Evolutionary conservation across 2,888 invertebrate species (phyloP).

Genomic region (Synergus gifuensis): DNA sequence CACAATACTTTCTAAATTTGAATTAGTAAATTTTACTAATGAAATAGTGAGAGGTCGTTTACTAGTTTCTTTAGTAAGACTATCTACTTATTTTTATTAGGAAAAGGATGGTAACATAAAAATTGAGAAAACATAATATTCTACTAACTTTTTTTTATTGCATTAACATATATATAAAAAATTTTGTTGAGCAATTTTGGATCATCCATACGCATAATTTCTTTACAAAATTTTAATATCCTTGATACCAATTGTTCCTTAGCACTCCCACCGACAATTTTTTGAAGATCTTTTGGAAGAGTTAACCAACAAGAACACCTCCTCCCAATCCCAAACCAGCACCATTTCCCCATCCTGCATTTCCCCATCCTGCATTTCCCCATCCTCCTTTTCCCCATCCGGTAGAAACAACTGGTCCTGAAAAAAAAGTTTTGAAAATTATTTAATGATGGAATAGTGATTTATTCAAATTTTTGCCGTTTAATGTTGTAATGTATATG

Average conservation of each 20-base stretch:
- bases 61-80: too few species aligned
- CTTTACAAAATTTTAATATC: background rate
- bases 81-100: too few species aligned
- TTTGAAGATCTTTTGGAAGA: background rate
- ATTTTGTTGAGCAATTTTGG: background rate
- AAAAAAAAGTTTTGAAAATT: background rate
- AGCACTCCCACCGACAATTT: background rate
- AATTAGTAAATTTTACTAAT: too few species aligned
- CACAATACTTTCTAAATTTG: too few species aligned
- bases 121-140: background rate
- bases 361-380: background rate
- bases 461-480: too few species aligned
- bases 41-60: too few species aligned
- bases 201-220: background rate
- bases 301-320: background rate
- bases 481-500: too few species aligned
- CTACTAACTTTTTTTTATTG: background rate
- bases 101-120: background rate
- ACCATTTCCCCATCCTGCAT: background rate
- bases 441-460: background rate
- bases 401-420: background rate
- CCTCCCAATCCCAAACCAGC: background rate
- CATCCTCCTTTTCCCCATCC: slow-evolving; percentile 11
- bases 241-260: background rate
- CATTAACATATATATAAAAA: background rate